phyloP scores from a whole-genome alignment of 2,797 vertebrate genomes.

The Pangasius krempfi region DNA sequence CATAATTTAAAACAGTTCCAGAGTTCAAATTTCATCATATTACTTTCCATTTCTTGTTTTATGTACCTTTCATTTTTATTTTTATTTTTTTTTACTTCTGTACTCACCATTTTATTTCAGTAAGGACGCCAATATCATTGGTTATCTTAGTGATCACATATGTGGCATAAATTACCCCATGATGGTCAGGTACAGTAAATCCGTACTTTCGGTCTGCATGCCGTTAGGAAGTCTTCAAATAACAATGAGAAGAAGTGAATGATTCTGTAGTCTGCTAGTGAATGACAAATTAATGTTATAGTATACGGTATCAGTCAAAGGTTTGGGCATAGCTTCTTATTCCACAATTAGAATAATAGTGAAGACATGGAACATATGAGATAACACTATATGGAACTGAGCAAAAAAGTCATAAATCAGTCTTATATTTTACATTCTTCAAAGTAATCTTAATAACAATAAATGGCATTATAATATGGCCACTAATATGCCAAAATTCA shows the following conservation, averaged over 20 bases:
- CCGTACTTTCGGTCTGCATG: conserved; percentile 32
- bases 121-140: conserved; percentile 82
- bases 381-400: background rate
- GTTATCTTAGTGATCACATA: conserved; percentile 84
- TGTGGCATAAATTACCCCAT: conserved; percentile 81
- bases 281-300: background rate
- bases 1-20: background rate
- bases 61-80: background rate
- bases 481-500: background rate
- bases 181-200: conserved; percentile 82
- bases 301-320: conserved; percentile 6
- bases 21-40: conserved; percentile 5
- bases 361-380: background rate
- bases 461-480: background rate
- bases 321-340: background rate
- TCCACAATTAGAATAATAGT: background rate
- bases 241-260: background rate
- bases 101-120: background rate
- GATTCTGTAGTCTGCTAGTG: background rate
- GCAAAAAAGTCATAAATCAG: background rate
- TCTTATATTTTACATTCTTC: background rate
- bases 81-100: conserved; percentile 11
- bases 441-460: background rate
- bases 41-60: background rate
- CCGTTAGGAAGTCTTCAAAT: background rate